A percentile compares a stretch with the other conserved stretches of the same genome.
Conservation (phyloP, 2,888 invertebrate species). For the Asteroscopus sphinx region DNA sequence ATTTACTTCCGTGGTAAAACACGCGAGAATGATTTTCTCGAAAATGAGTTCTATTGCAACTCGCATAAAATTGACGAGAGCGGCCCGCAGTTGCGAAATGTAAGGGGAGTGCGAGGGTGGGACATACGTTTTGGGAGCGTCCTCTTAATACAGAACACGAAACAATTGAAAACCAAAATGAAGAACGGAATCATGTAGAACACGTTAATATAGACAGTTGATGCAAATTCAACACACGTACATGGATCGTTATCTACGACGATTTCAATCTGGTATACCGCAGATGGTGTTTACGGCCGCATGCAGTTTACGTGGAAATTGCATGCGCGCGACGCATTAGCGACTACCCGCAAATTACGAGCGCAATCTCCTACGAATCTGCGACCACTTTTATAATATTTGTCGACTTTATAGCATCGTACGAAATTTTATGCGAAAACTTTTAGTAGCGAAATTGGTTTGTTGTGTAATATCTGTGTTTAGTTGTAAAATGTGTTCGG, state of each 20-base stretch:
- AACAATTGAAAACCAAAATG: conserved; percentile 15
- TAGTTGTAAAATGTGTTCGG: background rate
- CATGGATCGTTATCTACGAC: conserved; percentile 53
- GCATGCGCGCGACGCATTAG: conserved; percentile 72
- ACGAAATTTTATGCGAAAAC: conserved; percentile 38
- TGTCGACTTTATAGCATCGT: conserved; percentile 35
- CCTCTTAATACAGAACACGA: background rate
- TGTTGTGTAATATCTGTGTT: conserved; percentile 11
- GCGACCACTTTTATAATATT: conserved; percentile 49
- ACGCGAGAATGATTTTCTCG: no score
- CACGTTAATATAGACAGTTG: conserved; percentile 33
- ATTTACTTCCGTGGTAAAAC: no score
- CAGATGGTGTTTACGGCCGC: conserved; percentile 63
- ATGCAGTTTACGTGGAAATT: conserved; percentile 72
- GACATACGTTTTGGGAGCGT: no score
- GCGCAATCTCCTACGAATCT: conserved; percentile 63
- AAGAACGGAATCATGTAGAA: conserved; percentile 13
- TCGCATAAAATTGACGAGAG: no score
- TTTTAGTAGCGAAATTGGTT: conserved; percentile 39
- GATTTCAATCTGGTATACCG: conserved; percentile 66
- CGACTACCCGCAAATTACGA: conserved; percentile 64
- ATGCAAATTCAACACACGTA: conserved; percentile 46
- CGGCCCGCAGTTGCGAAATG: no score
- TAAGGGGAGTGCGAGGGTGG: no score
- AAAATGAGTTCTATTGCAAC: no score